Base-by-base conservation (phyloP, 2,113 vertebrate genomes). In the Stomatorhinus ivindoensis region DNA sequence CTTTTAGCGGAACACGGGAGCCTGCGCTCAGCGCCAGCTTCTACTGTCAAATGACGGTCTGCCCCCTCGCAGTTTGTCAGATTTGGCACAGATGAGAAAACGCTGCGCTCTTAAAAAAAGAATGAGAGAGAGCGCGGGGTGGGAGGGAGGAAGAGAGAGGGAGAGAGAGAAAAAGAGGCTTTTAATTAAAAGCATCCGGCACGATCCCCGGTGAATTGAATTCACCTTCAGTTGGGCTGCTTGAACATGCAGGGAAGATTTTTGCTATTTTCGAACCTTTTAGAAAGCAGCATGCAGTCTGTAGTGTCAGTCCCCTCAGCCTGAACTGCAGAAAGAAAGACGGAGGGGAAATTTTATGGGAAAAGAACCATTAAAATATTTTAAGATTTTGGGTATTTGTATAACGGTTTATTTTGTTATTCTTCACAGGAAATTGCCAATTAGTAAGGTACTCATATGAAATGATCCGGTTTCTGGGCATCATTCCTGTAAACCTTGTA, bases 161-260 rank as follows among this genome's bases (percentile, higher is more conserved):
- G 42, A 10, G 42, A 85, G 9, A 48, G 42, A 85, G 58, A 84
- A 3, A 84, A 21, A 50, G 44, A 8, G 48, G 48, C 53, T 24
- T 87, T 87, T 87, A 87, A 53, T 87, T 35, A 53, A 87, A 53
- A 87, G 27, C 85, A 35, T 87, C 47, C 47, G 44, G 48, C 27
- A 13, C 55, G n/a, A 65, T 58, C 55, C 87, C 87, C 11, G 21
- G 55, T 65, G 51, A 87, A 42, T 44, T 24, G 53, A 42, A 39
- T 44, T 44, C 51, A 61, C 53, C 51, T 58, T 87, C 55, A 44
- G 55, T 21, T 21, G 11, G 46, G 19, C 58, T 39, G 35, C 27
- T 11, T 31, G 39, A 87, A 44, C 27, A 55, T 87, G 31, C 51
- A 58, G 50, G 47, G 47, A 51, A 27, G n/a, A n/a, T 53, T 51